These are phyloP conservation scores for Bolinopsis microptera DNA, from an alignment of 37 sponge, comb jelly and placozoan genomes.

Conservation along the genomic window DNA sequence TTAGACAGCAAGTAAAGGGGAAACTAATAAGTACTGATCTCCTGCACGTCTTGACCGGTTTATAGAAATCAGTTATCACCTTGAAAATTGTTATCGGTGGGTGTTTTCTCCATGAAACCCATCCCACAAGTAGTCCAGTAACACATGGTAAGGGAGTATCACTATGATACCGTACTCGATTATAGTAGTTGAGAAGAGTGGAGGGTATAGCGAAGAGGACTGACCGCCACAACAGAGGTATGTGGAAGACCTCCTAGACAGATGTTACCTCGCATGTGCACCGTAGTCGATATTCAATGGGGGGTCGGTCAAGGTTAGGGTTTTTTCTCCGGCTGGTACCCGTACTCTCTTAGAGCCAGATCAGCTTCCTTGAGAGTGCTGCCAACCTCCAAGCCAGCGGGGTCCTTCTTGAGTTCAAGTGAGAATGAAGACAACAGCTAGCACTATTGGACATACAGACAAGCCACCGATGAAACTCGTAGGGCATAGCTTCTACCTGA, in stretches of 20 bases:
- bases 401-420: not conserved
- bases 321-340: conserved; percentile 31
- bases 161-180: not conserved
- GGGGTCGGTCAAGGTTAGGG: not conserved
- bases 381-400: not conserved
- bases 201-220: conserved; percentile 22
- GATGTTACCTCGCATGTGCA: conserved; percentile 1
- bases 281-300: not conserved
- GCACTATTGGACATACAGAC: not conserved
- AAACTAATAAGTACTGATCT: not conserved
- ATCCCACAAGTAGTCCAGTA: not conserved
- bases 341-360: not conserved
- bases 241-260: not conserved
- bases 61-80: not conserved
- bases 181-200: not conserved
- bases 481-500: not conserved
- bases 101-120: not conserved
- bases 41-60: not conserved
- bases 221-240: conserved; percentile 18
- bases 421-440: conserved; percentile 6
- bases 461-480: not conserved
- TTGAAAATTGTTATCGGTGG: not conserved
- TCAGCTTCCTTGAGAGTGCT: conserved; percentile 19
- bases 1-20: not conserved
- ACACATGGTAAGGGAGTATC: conserved; percentile 5